Evolutionary conservation across 1,140 invertebrate species (phyloP), one percentile per base, ranked within the genome.

Genomic region (Atopsyche davidsoni): DNA sequence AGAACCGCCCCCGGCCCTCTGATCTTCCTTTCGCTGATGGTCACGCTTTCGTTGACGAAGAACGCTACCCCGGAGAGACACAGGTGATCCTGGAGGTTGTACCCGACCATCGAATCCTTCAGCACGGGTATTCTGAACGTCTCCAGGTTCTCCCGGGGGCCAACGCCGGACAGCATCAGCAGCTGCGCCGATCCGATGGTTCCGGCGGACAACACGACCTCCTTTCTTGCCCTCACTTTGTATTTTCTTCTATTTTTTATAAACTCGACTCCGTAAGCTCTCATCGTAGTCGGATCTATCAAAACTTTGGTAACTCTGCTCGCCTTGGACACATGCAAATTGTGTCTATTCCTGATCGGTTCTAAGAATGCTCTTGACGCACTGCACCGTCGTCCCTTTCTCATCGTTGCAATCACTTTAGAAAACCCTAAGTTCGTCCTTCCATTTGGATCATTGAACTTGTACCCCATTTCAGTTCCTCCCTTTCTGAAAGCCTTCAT

Each of bases 21-120:
- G 0, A 77, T 60, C 45, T 68, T 64, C 1, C 72, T 53, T 61
- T 79, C 65, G 34, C 35, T 46, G 7, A 81, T 72, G 2, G 78
- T 73, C 1, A 78, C 70, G 1, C 72, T 77, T 24, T 79, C 72
- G 53, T 86, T 83, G 0, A 86, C 75, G 19, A 81, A 65, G 59
- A 86, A 87, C 0, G 78, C 79, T 42, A 87, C 67, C 2, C 79
- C 80, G 16, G 79, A 79, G 36, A 84, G 77, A 1, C 81, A 83
- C 14, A 86, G 75, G 57, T 90, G 87, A 64, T 89, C 86, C 60
- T 87, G 82, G 0, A 92, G 72, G 64, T 92, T 92, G 46, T 82
- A 76, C 1, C 90, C 90, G 0, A 92, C 87, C 0, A 81, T 82
- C 0, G 89, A 69, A 61, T 89, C 78, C 47, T 78, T 67, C 10